Conservation (phyloP, 2,113 vertebrate genomes). For the Lophochroa leadbeateri region DNA sequence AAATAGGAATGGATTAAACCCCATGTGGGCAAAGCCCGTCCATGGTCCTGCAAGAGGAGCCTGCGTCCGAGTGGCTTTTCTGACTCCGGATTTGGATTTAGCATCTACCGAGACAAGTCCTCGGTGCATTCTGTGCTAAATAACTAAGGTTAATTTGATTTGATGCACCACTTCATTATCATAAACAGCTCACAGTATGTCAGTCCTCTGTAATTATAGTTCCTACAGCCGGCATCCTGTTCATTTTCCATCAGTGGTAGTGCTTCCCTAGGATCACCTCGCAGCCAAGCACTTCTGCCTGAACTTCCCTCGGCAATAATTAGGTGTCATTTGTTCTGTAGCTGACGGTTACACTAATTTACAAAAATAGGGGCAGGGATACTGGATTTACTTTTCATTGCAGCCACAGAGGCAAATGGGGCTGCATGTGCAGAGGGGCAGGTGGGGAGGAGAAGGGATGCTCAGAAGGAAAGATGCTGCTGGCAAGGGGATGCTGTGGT, state of each 20-base stretch:
- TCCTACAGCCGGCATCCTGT: slow-evolving; percentile 32
- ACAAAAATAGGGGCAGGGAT: not conserved
- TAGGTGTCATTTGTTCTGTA: slow-evolving; percentile 14
- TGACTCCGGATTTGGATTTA: not conserved
- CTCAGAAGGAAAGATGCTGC: not conserved
- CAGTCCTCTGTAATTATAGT: slow-evolving; percentile 62
- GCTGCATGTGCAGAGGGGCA: not conserved
- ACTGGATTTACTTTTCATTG: not conserved
- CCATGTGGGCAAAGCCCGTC: not conserved
- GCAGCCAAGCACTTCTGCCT: not conserved
- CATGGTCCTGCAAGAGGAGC: not conserved
- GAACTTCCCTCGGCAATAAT: slow-evolving; percentile 30
- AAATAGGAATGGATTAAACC: not conserved
- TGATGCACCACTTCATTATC: slow-evolving; percentile 72
- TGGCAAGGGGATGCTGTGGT: rapidly evolving
- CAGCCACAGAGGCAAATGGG: not conserved
- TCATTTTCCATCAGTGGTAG: not conserved
- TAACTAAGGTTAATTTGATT: slow-evolving; percentile 73
- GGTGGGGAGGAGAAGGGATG: not conserved
- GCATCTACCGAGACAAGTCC: slow-evolving; percentile 8
- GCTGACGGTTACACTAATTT: not conserved
- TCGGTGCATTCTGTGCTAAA: slow-evolving; percentile 44
- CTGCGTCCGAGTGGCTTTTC: not conserved
- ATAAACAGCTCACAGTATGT: slow-evolving; percentile 69
- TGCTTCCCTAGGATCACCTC: slow-evolving; percentile 27